phyloP scores from a whole-genome alignment of 1,140 invertebrate genomes.

The Philotrypesis tridentata region DNA sequence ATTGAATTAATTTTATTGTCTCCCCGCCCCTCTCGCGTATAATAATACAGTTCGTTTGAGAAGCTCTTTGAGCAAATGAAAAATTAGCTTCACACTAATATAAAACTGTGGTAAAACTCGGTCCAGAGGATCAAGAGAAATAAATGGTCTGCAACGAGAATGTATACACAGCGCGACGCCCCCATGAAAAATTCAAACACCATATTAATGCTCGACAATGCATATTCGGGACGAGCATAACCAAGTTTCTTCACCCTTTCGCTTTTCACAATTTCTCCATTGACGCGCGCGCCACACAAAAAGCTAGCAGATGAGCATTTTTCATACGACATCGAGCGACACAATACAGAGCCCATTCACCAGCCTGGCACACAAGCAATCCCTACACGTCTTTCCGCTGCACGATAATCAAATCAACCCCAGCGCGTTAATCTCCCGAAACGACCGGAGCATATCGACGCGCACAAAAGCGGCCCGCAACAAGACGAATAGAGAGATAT shows the following conservation, averaged over 20 bases:
- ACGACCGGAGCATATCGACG: neutral
- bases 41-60: too few relatives aligned
- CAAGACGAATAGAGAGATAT: neutral
- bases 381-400: neutral
- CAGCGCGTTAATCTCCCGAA: neutral
- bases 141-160: neutral
- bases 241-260: neutral
- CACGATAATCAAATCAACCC: neutral
- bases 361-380: constrained; percentile 6
- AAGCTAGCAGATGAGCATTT: neutral
- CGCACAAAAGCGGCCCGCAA: neutral
- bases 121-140: neutral
- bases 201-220: neutral
- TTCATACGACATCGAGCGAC: neutral
- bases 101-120: too few relatives aligned
- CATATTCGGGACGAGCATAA: neutral
- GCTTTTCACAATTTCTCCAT: too few relatives aligned
- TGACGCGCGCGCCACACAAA: too few relatives aligned
- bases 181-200: neutral
- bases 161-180: neutral
- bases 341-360: neutral
- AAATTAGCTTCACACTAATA: too few relatives aligned
- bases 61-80: too few relatives aligned
- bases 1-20: constrained; percentile 27
- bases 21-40: too few relatives aligned